Percentiles rank a stretch among this genome's conserved stretches.
These are phyloP conservation scores for Cryptosula pallasiana DNA, from an alignment of 2,888 invertebrate species.

Conservation along the genomic window DNA sequence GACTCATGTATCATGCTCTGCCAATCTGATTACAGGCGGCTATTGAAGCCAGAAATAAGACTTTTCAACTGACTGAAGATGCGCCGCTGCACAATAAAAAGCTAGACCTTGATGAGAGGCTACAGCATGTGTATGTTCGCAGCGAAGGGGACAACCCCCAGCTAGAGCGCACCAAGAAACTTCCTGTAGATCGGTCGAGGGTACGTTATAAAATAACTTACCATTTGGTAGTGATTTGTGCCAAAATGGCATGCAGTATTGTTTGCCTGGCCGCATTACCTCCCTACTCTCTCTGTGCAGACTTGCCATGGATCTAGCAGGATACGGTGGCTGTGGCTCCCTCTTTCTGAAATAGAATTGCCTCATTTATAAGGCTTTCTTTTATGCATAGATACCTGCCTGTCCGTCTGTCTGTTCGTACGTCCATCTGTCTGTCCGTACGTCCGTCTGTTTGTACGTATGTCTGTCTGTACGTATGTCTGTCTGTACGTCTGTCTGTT, in stretches of 20 bases:
- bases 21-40: slow-evolving; percentile 17
- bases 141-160: slow-evolving; percentile 1
- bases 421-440: no score
- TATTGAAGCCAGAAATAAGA: slow-evolving; percentile 9
- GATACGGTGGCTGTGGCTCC: neutral
- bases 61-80: neutral
- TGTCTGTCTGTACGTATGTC: no score
- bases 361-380: no score
- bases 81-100: neutral
- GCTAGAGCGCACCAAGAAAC: neutral
- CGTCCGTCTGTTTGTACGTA: no score
- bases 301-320: slow-evolving; percentile 4
- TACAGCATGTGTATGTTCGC: slow-evolving; percentile 13
- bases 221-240: neutral
- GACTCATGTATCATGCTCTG: no score
- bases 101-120: neutral
- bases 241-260: neutral
- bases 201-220: neutral
- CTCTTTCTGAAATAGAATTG: no score
- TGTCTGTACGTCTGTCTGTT: no score
- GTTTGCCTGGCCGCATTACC: neutral
- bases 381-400: no score
- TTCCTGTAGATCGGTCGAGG: slow-evolving; percentile 4
- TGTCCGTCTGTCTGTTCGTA: no score
- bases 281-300: neutral